Conservation (phyloP, 2,888 invertebrate genomes). For the Tortricodes alternella region DNA sequence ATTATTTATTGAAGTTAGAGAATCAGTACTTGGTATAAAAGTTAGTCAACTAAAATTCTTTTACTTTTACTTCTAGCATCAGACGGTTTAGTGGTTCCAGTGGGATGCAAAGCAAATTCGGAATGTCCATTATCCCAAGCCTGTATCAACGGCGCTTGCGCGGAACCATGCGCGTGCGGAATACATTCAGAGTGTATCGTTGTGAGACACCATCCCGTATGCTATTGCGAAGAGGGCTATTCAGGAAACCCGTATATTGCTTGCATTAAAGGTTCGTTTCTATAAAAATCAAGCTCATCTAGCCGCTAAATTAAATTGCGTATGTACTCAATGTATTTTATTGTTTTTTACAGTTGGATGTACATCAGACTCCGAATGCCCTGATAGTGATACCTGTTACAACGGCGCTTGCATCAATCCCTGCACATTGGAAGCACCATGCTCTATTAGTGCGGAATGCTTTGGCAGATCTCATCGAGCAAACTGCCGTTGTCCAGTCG, state of each 20-base stretch:
- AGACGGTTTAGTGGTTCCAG: conserved; percentile 77
- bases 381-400: conserved; percentile 90
- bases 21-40: too few species aligned
- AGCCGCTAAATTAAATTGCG: background rate
- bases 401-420: conserved; percentile 92
- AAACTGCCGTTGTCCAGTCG: conserved; percentile 89
- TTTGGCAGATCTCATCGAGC: conserved; percentile 91
- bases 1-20: too few species aligned
- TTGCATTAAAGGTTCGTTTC: conserved; percentile 86
- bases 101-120: conserved; percentile 89
- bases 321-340: background rate
- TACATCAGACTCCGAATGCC: conserved; percentile 91
- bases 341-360: conserved; percentile 86
- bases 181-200: conserved; percentile 91
- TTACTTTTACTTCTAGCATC: conserved; percentile 69
- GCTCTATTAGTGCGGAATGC: conserved; percentile 92
- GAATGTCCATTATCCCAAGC: conserved; percentile 92
- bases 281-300: conserved; percentile 30
- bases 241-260: conserved; percentile 93
- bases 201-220: conserved; percentile 92
- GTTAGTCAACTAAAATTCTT: background rate
- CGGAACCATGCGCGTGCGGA: conserved; percentile 93
- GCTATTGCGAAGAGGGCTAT: conserved; percentile 90
- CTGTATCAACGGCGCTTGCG: conserved; percentile 90
- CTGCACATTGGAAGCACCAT: conserved; percentile 90